phyloP scores from a whole-genome alignment of 2,888 invertebrate species.

The Callinectes sapidus region DNA sequence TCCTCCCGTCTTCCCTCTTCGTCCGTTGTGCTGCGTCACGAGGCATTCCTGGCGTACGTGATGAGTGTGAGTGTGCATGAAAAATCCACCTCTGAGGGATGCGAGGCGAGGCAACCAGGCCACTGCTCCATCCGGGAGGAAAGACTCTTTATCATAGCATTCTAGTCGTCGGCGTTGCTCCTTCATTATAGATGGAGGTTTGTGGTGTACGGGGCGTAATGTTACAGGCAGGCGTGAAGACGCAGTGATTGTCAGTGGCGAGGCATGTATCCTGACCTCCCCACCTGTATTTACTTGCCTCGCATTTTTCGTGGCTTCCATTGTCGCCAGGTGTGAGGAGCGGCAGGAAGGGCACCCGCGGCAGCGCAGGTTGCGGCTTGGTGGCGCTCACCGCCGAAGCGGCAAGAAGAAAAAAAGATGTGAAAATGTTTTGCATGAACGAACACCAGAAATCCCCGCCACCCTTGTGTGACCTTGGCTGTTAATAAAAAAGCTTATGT shows the following conservation, averaged over 20 bases:
- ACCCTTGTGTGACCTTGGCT: constrained; percentile 27
- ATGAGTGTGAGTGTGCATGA: background rate
- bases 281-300: constrained; percentile 9
- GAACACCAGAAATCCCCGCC: constrained; percentile 22
- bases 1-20: background rate
- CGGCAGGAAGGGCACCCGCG: background rate
- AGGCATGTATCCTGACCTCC: background rate
- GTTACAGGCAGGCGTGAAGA: background rate
- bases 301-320: background rate
- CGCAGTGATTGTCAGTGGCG: background rate
- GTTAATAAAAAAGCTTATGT: background rate
- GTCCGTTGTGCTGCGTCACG: background rate
- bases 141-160: background rate
- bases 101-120: background rate
- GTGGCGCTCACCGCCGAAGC: background rate
- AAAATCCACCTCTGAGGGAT: background rate
- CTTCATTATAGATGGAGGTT: background rate
- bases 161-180: background rate
- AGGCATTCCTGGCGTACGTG: background rate
- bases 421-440: constrained; percentile 34
- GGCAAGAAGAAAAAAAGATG: background rate
- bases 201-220: background rate
- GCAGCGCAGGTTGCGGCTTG: background rate
- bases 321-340: background rate
- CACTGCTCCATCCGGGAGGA: background rate